These are phyloP conservation scores for Mungos mungo DNA, from an alignment of 2,113 vertebrate species.

Conservation along the genomic window DNA sequence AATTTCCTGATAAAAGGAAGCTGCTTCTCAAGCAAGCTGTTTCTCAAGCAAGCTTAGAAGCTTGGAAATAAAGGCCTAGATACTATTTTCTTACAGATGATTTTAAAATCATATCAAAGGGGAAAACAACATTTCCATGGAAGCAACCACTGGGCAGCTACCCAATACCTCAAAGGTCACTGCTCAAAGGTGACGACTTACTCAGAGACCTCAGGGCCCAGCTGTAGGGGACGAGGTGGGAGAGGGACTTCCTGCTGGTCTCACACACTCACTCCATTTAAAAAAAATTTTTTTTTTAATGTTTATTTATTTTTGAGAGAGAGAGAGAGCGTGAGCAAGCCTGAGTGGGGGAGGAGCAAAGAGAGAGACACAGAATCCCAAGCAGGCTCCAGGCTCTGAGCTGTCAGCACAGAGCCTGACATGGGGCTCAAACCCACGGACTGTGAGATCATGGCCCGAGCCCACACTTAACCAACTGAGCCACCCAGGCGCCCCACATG, in stretches of 20 bases:
- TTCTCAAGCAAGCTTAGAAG: conserved; percentile 26
- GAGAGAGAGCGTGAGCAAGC: no score
- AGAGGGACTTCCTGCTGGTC: not conserved
- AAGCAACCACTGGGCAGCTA: not conserved
- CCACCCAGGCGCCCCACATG: no score
- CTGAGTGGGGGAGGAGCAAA: no score
- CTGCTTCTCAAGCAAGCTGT: conserved; percentile 30
- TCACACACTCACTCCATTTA: not conserved
- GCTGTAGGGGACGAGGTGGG: not conserved
- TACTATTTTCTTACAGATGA: not conserved
- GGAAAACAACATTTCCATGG: not conserved
- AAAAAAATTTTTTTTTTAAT: no score
- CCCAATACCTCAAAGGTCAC: not conserved
- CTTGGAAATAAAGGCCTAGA: not conserved
- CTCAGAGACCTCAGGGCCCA: not conserved
- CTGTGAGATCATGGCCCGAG: no score
- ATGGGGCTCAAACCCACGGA: no score
- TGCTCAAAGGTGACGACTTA: not conserved
- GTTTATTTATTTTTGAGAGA: no score
- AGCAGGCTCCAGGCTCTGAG: no score
- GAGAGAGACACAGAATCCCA: no score
- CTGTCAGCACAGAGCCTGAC: no score
- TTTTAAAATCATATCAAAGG: not conserved
- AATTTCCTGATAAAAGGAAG: conserved; percentile 12
- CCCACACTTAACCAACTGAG: no score